phyloP scores from a whole-genome alignment of 2,797 vertebrate genomes.

The Vespertilio murinus region DNA sequence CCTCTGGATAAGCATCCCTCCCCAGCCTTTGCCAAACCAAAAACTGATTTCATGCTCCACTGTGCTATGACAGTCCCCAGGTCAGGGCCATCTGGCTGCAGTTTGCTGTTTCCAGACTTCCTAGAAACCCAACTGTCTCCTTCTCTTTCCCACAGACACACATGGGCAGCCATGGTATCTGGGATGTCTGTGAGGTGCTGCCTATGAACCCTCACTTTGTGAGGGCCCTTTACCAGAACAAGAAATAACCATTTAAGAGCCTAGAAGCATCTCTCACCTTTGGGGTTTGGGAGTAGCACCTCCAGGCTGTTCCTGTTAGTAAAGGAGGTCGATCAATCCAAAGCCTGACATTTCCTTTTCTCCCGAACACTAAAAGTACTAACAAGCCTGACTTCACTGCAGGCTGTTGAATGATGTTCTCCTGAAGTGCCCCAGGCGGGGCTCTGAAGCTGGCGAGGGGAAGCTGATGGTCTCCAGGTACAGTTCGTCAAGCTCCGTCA shows the following conservation, averaged over 20 bases:
- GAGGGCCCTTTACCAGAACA: neutral
- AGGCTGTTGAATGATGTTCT: neutral
- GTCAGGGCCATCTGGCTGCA: neutral
- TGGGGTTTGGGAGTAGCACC: neutral
- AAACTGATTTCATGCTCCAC: conserved; percentile 44
- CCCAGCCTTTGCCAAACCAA: neutral
- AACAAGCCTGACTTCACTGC: neutral
- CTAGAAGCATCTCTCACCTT: neutral
- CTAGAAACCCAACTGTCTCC: conserved; percentile 1
- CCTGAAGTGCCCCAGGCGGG: neutral
- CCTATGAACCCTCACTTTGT: neutral
- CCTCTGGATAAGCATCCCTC: neutral
- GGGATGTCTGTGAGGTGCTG: neutral
- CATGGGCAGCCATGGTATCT: neutral
- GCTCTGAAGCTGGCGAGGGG: neutral
- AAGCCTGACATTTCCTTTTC: neutral
- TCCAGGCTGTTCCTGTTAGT: neutral
- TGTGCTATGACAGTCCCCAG: neutral
- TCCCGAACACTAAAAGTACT: neutral
- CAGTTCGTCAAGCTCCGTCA: rapidly evolving
- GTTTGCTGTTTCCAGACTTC: conserved; percentile 1
- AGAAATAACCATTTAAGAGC: neutral
- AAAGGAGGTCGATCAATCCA: neutral
- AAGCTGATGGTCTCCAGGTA: neutral
- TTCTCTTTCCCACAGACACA: neutral